phyloP scores from a whole-genome alignment of 2,888 invertebrate species.

The Carabus problematicus region DNA sequence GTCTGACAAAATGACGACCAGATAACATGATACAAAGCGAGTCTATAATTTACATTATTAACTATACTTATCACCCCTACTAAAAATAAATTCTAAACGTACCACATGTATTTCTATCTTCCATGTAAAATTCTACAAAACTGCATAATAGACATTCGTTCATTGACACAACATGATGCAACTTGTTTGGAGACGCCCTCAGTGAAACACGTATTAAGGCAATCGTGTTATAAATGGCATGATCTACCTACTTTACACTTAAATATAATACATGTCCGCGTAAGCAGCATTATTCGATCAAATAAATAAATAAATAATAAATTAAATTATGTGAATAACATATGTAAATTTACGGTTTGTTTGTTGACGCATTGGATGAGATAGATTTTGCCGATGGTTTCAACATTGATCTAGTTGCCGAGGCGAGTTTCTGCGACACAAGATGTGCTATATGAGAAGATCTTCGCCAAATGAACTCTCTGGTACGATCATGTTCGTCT shows the following conservation, averaged over 20 bases:
- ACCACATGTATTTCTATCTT: too few relatives aligned
- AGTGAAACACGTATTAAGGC: conserved; percentile 5
- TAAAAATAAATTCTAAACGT: too few relatives aligned
- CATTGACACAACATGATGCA: too few relatives aligned
- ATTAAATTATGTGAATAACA: neutral
- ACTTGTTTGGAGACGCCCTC: neutral
- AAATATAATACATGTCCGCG: neutral
- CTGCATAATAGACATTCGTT: too few relatives aligned
- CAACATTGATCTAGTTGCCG: conserved; percentile 67
- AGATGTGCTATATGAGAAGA: conserved; percentile 85
- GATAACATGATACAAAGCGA: too few relatives aligned
- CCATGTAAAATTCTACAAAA: too few relatives aligned
- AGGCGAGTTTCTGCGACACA: conserved; percentile 79
- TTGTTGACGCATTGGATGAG: conserved; percentile 1
- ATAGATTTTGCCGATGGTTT: conserved; percentile 60
- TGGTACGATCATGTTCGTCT: conserved; percentile 82
- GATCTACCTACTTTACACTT: conserved; percentile 5
- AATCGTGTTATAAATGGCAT: conserved; percentile 11
- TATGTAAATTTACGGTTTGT: neutral
- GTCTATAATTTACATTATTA: too few relatives aligned
- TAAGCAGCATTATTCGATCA: neutral
- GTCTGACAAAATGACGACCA: too few relatives aligned
- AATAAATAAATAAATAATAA: conserved; percentile 16
- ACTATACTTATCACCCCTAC: too few relatives aligned
- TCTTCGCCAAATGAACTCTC: conserved; percentile 83